Evolutionary conservation across 2,797 vertebrate species (phyloP), one percentile per base, ranked within the genome.

Genomic region (Bovichtus diacanthus): DNA sequence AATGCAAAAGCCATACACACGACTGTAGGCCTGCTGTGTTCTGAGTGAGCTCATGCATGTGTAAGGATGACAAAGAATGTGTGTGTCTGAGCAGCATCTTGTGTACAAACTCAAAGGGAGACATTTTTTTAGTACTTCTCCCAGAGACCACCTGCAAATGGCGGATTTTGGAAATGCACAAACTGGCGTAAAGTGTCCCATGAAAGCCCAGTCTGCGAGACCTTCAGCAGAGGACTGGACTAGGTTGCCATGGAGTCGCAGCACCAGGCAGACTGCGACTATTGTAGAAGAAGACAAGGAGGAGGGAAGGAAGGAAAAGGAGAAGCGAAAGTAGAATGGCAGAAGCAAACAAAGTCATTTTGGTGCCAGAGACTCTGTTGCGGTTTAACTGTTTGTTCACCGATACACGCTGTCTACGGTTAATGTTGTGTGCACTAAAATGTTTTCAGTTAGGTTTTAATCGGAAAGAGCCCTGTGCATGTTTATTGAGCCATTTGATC

Each of bases 241-340:
- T 49, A 75, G 75, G 90, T 94, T 91, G 80, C 90, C 88, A 93
- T 92, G 88, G 92, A 78, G 81, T 71, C 74, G 49, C 53, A 89
- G 84, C 86, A 62, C 80, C 79, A 74, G 79, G 59, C 85, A 82
- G 75, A 82, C 78, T 88, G 79, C 79, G 81, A 71, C 88, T 76
- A 82, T 89, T 91, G 83, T 88, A 69, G 77, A 69, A 59, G 39
- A 83, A 60, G 76, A 85, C 0, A 67, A 78, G 38, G 69, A 70
- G 56, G 56, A 39, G 31, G 54, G 74, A 36, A 70, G 67, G 38
- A 27, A 2, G 46, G 46, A 72, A 72, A 64, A 53, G 38, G 49
- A 21, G 55, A 36, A 38, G 41, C 58, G 23, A 50, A 56, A 67
- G 46, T 41, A 74, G 78, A 86, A 62, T 25, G 64, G 77, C 68